phyloP scores from a whole-genome alignment of 2,113 vertebrate genomes.

The Todiramphus chloris region DNA sequence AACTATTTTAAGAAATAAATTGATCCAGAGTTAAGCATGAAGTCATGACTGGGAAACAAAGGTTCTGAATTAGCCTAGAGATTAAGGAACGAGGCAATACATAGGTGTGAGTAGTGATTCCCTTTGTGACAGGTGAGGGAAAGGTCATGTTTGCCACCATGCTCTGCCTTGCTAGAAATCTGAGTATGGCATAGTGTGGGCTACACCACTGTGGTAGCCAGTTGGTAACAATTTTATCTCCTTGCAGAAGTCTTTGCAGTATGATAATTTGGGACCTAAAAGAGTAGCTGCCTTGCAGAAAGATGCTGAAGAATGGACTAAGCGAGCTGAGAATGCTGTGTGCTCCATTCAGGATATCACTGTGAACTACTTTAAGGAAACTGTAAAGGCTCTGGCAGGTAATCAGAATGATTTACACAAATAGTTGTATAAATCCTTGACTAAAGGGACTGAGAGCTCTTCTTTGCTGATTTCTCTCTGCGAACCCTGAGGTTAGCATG shows the following conservation, averaged over 20 bases:
- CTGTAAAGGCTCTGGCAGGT: conserved; percentile 88
- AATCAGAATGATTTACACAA: background rate
- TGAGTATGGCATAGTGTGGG: background rate
- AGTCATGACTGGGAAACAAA: background rate
- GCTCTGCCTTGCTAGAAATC: background rate
- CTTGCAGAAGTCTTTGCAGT: conserved; percentile 87
- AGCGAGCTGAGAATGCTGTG: conserved; percentile 81
- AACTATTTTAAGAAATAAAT: background rate
- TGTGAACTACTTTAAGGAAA: conserved; percentile 92
- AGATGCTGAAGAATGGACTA: conserved; percentile 88
- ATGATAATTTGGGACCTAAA: conserved; percentile 88
- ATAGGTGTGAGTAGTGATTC: background rate
- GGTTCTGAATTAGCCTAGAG: background rate
- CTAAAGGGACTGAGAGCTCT: background rate
- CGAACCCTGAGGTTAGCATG: background rate
- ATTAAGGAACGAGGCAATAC: background rate
- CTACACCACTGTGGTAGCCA: background rate
- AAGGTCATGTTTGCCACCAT: background rate
- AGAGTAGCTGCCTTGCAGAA: conserved; percentile 85
- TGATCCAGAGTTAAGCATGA: background rate
- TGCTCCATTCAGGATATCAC: conserved; percentile 93
- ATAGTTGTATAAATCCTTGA: background rate
- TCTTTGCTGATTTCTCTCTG: background rate
- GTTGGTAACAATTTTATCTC: background rate
- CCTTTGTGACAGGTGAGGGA: background rate